Evolutionary conservation across 2,888 invertebrate species (phyloP).

Genomic region (Geotrupes spiniger): DNA sequence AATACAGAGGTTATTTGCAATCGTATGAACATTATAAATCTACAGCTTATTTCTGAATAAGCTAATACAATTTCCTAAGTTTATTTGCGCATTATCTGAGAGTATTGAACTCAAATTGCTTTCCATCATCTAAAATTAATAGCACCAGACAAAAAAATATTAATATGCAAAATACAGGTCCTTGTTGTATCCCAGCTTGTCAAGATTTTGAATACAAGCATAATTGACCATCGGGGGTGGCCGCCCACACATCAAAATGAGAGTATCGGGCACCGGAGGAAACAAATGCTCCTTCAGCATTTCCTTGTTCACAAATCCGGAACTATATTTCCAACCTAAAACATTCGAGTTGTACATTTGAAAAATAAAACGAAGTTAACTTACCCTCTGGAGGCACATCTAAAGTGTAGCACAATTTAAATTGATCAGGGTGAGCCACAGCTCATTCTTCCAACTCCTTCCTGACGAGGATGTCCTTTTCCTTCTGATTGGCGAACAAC

Average conservation of each 20-base stretch:
- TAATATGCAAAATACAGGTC: slow-evolving; percentile 83
- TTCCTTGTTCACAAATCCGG: slow-evolving; percentile 87
- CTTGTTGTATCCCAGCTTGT: slow-evolving; percentile 81
- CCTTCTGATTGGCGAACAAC: slow-evolving; percentile 95
- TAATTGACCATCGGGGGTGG: slow-evolving; percentile 97
- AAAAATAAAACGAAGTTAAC: too few species aligned
- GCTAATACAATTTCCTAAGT: too few species aligned
- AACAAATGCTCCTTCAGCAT: slow-evolving; percentile 87
- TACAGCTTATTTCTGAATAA: too few species aligned
- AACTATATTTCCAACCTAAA: slow-evolving; percentile 86
- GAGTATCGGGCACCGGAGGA: slow-evolving; percentile 72
- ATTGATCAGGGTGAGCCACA: slow-evolving; percentile 68
- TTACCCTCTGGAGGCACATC: slow-evolving; percentile 83
- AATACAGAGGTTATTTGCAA: too few species aligned
- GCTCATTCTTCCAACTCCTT: slow-evolving; percentile 80
- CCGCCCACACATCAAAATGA: slow-evolving; percentile 96
- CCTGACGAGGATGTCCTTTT: slow-evolving; percentile 89
- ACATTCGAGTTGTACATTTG: too few species aligned
- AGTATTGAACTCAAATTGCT: too few species aligned
- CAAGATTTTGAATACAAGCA: slow-evolving; percentile 88
- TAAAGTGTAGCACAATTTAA: slow-evolving; percentile 93
- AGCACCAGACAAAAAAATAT: slow-evolving; percentile 26
- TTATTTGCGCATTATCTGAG: too few species aligned
- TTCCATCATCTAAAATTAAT: too few species aligned
- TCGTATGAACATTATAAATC: too few species aligned